Percentiles rank a stretch among this genome's conserved stretches.
phyloP scores from a whole-genome alignment of 2,113 vertebrate genomes.

The Bubo blakistoni region DNA sequence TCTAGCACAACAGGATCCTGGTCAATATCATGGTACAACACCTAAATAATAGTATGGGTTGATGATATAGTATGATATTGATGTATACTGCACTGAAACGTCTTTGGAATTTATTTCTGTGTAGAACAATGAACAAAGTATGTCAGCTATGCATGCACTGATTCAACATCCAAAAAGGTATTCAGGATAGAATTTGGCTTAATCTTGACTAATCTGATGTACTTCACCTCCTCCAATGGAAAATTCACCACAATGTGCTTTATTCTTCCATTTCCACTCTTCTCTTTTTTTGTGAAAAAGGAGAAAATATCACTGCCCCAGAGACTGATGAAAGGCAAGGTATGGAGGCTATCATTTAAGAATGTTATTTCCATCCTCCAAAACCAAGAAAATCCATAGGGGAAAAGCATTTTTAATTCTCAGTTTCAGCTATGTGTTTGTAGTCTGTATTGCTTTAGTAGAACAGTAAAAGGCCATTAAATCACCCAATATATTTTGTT shows the following conservation, averaged over 20 bases:
- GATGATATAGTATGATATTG: too few species aligned
- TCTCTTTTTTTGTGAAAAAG: not conserved
- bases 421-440: not conserved
- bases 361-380: not conserved
- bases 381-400: not conserved
- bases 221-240: not conserved
- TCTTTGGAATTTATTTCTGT: not conserved
- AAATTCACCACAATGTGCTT: not conserved
- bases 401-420: not conserved
- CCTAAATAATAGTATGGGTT: not conserved
- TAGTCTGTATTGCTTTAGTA: not conserved
- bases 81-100: not conserved
- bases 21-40: not conserved
- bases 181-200: not conserved
- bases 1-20: not conserved
- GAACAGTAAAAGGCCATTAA: not conserved
- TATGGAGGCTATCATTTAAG: not conserved
- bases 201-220: not conserved
- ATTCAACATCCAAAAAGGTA: not conserved
- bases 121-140: not conserved
- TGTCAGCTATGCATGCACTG: not conserved
- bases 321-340: not conserved
- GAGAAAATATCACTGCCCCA: not conserved
- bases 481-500: not conserved
- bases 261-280: not conserved